Conservation (phyloP, 2,797 vertebrate genomes). For the Artibeus lituratus region DNA sequence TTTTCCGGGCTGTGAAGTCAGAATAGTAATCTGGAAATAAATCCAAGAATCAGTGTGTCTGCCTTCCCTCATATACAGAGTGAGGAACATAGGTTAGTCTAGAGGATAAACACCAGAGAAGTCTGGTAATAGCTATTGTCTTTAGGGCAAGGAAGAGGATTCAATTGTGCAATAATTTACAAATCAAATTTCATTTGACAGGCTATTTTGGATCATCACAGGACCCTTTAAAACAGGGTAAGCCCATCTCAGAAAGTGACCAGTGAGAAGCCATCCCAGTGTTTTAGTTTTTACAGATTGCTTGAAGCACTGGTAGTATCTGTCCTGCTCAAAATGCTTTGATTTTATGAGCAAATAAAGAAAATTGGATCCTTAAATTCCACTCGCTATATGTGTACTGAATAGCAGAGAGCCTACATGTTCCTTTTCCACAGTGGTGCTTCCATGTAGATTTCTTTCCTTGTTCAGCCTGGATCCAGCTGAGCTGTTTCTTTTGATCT, state of each 20-base stretch:
- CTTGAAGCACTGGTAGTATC: neutral
- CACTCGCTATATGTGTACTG: neutral
- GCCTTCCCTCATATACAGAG: neutral
- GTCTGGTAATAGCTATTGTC: neutral
- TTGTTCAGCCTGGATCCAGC: neutral
- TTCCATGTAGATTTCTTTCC: neutral
- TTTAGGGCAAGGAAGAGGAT: neutral
- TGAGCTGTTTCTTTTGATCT: neutral
- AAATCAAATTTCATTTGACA: slow-evolving; percentile 26
- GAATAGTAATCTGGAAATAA: slow-evolving; percentile 88
- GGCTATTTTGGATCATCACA: neutral
- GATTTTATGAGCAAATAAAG: neutral
- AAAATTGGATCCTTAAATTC: neutral
- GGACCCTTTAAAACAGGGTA: neutral
- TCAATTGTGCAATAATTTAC: neutral
- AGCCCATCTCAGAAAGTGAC: neutral
- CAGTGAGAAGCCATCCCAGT: neutral
- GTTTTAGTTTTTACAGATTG: neutral
- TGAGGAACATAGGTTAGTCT: neutral
- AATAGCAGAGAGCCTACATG: neutral
- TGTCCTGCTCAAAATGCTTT: neutral
- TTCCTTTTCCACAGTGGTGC: neutral
- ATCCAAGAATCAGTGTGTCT: slow-evolving; percentile 36
- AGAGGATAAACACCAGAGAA: neutral
- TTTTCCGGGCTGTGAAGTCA: slow-evolving; percentile 87